Conservation (phyloP, 2,888 invertebrate species). For the Eupithecia inturbata region DNA sequence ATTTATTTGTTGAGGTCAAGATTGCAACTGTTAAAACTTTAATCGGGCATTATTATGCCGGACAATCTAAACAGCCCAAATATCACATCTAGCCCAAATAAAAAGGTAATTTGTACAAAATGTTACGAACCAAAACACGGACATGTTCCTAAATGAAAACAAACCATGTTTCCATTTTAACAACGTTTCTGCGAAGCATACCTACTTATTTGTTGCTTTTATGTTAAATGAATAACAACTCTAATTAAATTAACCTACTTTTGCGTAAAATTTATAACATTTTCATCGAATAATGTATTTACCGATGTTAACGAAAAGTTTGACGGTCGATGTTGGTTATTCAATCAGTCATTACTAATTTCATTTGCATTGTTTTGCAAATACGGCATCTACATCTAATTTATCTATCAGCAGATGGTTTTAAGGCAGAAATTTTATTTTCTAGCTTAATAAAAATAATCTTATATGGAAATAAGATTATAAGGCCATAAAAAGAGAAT, state of each 20-base stretch:
- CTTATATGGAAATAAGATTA: no score
- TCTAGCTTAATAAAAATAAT: no score
- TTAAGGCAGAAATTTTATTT: neutral
- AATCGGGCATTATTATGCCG: no score
- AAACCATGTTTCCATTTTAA: neutral
- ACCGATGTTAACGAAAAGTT: neutral
- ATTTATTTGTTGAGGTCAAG: no score
- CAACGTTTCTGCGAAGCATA: neutral
- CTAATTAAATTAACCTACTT: slow-evolving; percentile 3
- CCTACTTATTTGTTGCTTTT: neutral
- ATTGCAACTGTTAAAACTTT: no score
- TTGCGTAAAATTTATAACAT: neutral
- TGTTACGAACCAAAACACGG: neutral
- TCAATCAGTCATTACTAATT: slow-evolving; percentile 1
- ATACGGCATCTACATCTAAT: neutral
- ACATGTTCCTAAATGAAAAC: neutral
- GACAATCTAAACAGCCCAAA: no score
- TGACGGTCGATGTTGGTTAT: neutral
- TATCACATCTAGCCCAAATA: no score
- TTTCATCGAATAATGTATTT: neutral
- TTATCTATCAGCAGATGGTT: neutral
- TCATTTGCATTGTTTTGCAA: slow-evolving; percentile 1
- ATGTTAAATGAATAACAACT: neutral
- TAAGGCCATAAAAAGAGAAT: no score
- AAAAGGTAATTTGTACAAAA: neutral